A percentile compares a stretch with the other conserved stretches of the same genome.
These are phyloP conservation scores for Hoplias malabaricus DNA, from an alignment of 2,113 vertebrate genomes.

Conservation along the genomic window DNA sequence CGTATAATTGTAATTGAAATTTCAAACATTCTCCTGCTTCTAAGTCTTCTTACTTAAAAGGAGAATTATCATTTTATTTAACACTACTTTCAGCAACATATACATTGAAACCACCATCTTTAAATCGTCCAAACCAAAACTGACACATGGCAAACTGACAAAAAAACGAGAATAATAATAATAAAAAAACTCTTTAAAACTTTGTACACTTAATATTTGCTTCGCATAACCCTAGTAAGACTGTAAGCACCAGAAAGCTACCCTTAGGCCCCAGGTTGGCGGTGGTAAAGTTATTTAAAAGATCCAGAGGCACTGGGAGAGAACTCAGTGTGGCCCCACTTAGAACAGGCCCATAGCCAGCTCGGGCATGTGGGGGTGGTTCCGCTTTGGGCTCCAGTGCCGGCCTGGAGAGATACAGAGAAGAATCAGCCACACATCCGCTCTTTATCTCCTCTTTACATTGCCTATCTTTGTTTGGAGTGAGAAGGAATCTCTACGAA, in stretches of 20 bases:
- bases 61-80: background rate
- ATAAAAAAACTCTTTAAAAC: too few species aligned
- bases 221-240: background rate
- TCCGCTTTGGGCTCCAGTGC: conserved; percentile 8
- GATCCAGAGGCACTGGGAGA: background rate
- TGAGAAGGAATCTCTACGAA: background rate
- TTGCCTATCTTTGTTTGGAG: background rate
- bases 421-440: background rate
- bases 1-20: too few species aligned
- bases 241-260: background rate
- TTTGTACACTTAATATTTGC: too few species aligned
- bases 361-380: conserved; percentile 8
- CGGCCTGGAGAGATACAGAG: background rate
- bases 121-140: too few species aligned
- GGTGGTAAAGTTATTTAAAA: conserved; percentile 3
- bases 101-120: too few species aligned
- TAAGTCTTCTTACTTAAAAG: too few species aligned
- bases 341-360: background rate
- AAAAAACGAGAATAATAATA: too few species aligned
- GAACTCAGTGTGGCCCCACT: background rate
- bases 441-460: conserved; percentile 1
- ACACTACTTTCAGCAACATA: too few species aligned
- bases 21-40: too few species aligned
- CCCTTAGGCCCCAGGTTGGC: conserved; percentile 5
- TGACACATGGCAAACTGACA: too few species aligned